A percentile compares a stretch with the other conserved stretches of the same genome.
Evolutionary conservation across 2,888 invertebrate species (phyloP).

Genomic region (Cremastinae sp.): DNA sequence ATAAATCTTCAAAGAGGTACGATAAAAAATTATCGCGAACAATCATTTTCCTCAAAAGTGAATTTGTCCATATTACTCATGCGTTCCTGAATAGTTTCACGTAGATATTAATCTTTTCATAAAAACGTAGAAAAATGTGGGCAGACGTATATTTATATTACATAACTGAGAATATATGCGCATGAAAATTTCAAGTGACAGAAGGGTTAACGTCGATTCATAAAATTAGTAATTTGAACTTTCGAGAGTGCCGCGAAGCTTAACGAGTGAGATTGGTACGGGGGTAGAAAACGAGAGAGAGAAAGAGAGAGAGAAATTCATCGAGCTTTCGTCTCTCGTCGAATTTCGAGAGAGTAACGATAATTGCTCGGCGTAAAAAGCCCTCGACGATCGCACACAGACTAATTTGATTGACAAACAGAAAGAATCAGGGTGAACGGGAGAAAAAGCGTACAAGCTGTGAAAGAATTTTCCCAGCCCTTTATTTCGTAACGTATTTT

Average conservation of each 20-base stretch:
- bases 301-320: too few relatives aligned
- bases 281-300: not conserved
- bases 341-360: conserved; percentile 59
- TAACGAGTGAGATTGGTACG: conserved; percentile 5
- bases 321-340: conserved; percentile 22
- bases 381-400: conserved; percentile 57
- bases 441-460: not conserved
- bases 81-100: too few relatives aligned
- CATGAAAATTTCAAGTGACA: conserved; percentile 16
- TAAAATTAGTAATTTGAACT: conserved; percentile 56
- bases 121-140: too few relatives aligned
- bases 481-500: conserved; percentile 32
- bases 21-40: too few relatives aligned
- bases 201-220: conserved; percentile 57
- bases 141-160: too few relatives aligned
- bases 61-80: too few relatives aligned
- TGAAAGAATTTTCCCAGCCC: conserved; percentile 37
- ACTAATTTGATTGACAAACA: conserved; percentile 60
- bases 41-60: too few relatives aligned
- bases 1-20: too few relatives aligned
- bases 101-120: too few relatives aligned
- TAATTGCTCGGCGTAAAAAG: conserved; percentile 61
- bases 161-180: too few relatives aligned
- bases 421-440: not conserved
- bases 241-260: conserved; percentile 19